Evolutionary conservation across 2,888 invertebrate genomes (phyloP), one percentile per base, ranked within the genome.

Genomic region (Alviniconcha strummeri): DNA sequence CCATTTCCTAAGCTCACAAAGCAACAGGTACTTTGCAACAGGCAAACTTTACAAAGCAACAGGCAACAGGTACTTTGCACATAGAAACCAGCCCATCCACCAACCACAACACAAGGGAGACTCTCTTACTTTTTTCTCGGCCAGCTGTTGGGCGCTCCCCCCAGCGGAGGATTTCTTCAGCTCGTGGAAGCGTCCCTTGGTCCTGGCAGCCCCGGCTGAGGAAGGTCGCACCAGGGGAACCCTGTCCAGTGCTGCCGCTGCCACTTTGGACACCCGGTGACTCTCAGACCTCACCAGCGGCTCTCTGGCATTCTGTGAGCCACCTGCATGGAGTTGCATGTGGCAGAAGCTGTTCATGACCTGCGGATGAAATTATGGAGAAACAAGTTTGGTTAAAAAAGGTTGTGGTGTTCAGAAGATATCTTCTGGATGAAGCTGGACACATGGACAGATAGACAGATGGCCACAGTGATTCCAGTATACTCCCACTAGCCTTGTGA

Each of bases 281-380:
- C 85, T 86, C 36, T 85, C 85, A 8, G 81, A 80, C 69, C 85
- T 85, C 54, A 83, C 75, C 76, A 86, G 83, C 55, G 87, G 86
- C 19, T 84, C 84, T 19, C 81, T 84, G 55, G 83, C n/a, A 69
- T 85, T 54, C 54, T 80, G 83, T n/a, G 84, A 83, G 52, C 85
- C 87, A 4, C 90, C 88, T n/a, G 91, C 90, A 85, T 91, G 90
- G n/a, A 92, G 88, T 81, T 91, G 91, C 91, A 92, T 89, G 74
- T 91, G 88, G 56, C 87, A 86, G 74, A 92, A 89, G 82, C 90
- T 91, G 87, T 91, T 90, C 88, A 91, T 89, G 17, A 92, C 90
- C 80, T 88, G 77, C 13, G 19, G 36, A 36, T 36, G 36, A 36
- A 36, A 36, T 3, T 3, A 36, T 36, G 36, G 36, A 36, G 1